Base-by-base conservation (phyloP, 1,140 invertebrate genomes). In the Papilio helenus region DNA sequence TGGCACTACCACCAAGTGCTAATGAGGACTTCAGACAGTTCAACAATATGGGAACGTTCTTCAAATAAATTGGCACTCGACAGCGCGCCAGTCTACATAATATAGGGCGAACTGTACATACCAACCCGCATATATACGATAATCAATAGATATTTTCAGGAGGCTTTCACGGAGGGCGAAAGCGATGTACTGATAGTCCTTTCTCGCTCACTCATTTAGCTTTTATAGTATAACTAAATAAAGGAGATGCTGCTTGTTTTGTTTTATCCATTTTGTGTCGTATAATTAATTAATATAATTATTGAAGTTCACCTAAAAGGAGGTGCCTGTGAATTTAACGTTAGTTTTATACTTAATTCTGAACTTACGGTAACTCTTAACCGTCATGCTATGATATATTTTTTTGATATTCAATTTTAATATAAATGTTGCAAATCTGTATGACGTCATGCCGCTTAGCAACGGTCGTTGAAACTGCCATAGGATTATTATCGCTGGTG, bases 111-210 rank as follows among this genome's bases (percentile, higher is more conserved):
- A 79, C 87, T 94, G 92, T 94, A 94, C 87, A 82, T 89, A 91
- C 92, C 86, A 84, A 90, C 89, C 83, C 79, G 83, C 85, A 89
- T 86, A 88, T 92, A 92, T 93, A 93, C 92, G 90, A 92, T 93
- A 94, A 94, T 94, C 93, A 94, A 94, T 94, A 94, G 92, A 94
- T 94, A 94, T 94, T 94, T 94, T 94, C 93, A 94, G 92, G 90
- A 94, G 93, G 93, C 92, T 94, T 93, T 94, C 89, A 91, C 89
- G 86, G 89, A 89, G 91, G 82, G 91, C 84, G 90, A 90, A 84
- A 83, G 88, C 87, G 90, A 92, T 79, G 84, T 83, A 86, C 71
- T 83, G 79, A 90, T 92, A 89, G 81, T 84, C 88, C 88, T 82
- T 58, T 91, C 92, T 91, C 92, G 80, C 87, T 93, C 90, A 84